Percentiles rank a stretch among this genome's conserved stretches.
phyloP scores from a whole-genome alignment of 2,888 invertebrate genomes.

The Sphinx pinastri region DNA sequence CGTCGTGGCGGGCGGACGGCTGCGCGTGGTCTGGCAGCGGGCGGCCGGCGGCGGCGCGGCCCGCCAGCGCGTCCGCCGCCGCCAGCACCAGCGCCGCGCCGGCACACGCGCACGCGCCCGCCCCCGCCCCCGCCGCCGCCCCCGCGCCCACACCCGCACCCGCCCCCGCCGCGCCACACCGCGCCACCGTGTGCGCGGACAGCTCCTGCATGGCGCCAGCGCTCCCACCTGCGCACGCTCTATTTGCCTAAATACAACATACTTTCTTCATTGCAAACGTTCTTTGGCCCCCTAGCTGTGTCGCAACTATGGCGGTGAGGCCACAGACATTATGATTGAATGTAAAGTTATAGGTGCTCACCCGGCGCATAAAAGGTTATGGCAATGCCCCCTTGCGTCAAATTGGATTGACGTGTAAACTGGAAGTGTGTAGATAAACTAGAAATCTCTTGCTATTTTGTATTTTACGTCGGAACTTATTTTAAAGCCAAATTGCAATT shows the following conservation, averaged over 20 bases:
- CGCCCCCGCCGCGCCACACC: slow-evolving; percentile 40
- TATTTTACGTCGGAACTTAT: too few species aligned
- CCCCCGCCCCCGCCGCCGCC: slow-evolving; percentile 31
- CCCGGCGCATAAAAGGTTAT: too few species aligned
- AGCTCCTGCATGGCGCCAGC: slow-evolving; percentile 87
- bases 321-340: too few species aligned
- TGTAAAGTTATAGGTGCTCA: too few species aligned
- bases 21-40: slow-evolving; percentile 84
- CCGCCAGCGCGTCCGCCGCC: slow-evolving; percentile 89
- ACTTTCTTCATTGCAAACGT: too few species aligned
- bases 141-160: slow-evolving; percentile 41
- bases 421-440: too few species aligned
- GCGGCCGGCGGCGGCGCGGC: slow-evolving; percentile 87
- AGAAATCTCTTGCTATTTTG: too few species aligned
- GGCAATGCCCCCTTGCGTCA: too few species aligned
- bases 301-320: too few species aligned
- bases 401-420: too few species aligned
- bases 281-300: too few species aligned
- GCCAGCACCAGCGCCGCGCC: slow-evolving; percentile 89
- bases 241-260: neutral
- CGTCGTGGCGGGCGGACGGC: slow-evolving; percentile 85
- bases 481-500: neutral
- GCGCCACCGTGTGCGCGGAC: slow-evolving; percentile 73
- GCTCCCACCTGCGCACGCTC: slow-evolving; percentile 51
- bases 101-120: slow-evolving; percentile 67